Percentiles rank a stretch among this genome's conserved stretches.
phyloP scores from a whole-genome alignment of 1,140 invertebrate genomes.

The Periplaneta americana region DNA sequence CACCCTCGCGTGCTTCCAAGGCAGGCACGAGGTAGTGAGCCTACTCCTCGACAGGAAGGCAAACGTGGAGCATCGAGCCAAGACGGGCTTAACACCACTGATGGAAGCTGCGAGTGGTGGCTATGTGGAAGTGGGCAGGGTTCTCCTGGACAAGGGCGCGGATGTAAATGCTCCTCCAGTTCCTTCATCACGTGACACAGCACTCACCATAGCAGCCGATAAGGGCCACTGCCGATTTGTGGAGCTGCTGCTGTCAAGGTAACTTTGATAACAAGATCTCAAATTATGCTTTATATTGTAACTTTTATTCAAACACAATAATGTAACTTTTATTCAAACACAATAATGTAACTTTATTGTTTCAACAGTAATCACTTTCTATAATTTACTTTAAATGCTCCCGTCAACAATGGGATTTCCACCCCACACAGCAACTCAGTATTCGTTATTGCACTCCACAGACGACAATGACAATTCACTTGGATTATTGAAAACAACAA shows the following conservation, averaged over 20 bases:
- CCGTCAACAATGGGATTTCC: no score
- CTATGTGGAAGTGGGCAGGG: slow-evolving; percentile 92
- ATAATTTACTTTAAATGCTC: no score
- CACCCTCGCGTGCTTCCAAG: slow-evolving; percentile 98
- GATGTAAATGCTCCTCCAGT: slow-evolving; percentile 99
- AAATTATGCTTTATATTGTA: no score
- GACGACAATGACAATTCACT: no score
- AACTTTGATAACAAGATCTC: neutral
- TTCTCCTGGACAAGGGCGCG: slow-evolving; percentile 92
- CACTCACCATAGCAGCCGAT: slow-evolving; percentile 97
- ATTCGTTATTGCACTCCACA: no score
- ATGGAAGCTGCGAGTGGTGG: slow-evolving; percentile 99
- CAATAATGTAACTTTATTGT: no score
- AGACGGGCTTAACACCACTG: slow-evolving; percentile 95
- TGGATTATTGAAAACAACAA: no score
- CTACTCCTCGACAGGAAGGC: slow-evolving; percentile 93
- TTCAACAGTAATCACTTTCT: no score
- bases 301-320: no score
- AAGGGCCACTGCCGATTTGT: slow-evolving; percentile 98
- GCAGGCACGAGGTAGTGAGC: slow-evolving; percentile 95
- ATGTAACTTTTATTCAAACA: no score
- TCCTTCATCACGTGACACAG: slow-evolving; percentile 95
- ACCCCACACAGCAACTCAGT: no score
- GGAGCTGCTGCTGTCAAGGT: slow-evolving; percentile 64
- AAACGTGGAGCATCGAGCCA: slow-evolving; percentile 98